Evolutionary conservation across 2,888 invertebrate genomes (phyloP).

Genomic region (Chymomyza fuscimana): DNA sequence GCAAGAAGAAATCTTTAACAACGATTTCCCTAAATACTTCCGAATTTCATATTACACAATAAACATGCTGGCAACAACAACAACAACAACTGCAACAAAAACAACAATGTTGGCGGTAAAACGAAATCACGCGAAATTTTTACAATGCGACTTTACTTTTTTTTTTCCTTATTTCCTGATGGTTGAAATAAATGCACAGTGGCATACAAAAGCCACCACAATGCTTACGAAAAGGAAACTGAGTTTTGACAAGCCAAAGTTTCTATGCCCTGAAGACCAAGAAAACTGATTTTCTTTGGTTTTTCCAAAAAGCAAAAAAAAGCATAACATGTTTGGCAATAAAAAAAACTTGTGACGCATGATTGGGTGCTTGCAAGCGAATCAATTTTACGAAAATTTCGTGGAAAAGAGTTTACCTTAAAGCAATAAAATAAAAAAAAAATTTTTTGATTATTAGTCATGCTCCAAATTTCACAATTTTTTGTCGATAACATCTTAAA

Average conservation of each 20-base stretch:
- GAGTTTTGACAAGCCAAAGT: neutral
- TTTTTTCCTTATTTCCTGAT: conserved; percentile 14
- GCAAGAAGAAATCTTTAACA: conserved; percentile 63
- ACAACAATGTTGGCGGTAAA: conserved; percentile 25
- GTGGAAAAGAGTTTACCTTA: no score
- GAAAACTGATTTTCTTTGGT: no score
- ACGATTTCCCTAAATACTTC: conserved; percentile 76
- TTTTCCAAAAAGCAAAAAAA: neutral
- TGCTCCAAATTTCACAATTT: no score
- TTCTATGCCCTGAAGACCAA: neutral
- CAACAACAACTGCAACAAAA: conserved; percentile 10
- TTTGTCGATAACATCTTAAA: no score
- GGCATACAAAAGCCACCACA: conserved; percentile 22
- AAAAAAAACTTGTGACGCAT: no score
- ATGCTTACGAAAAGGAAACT: neutral
- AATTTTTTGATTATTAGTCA: no score
- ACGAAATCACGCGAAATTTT: conserved; percentile 71
- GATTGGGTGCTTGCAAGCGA: no score
- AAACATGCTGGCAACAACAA: conserved; percentile 19
- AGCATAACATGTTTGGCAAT: neutral
- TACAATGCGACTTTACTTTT: conserved; percentile 55
- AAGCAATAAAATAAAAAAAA: no score
- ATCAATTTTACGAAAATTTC: no score
- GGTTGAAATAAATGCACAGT: conserved; percentile 35
- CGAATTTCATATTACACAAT: conserved; percentile 70